Conservation (phyloP, 2,797 vertebrate genomes). For the Intellagama lesueurii region DNA sequence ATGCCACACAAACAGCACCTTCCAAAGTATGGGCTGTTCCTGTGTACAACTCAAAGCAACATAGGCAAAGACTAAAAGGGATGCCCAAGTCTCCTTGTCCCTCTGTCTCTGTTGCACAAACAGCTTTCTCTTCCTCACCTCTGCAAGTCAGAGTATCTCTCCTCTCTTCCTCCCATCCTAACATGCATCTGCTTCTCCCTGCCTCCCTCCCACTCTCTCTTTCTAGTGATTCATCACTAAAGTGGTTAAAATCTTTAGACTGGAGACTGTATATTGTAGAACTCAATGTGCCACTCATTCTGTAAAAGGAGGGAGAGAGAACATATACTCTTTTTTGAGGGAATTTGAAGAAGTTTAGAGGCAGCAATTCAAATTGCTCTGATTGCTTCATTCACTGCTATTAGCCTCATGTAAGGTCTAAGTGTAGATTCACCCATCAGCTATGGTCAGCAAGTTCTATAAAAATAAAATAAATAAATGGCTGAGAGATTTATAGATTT, state of each 20-base stretch:
- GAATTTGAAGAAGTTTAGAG: neutral
- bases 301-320: too few species aligned
- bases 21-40: neutral
- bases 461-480: neutral
- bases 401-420: neutral
- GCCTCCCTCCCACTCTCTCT: neutral
- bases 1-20: neutral
- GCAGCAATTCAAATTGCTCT: neutral
- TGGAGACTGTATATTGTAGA: too few species aligned
- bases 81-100: neutral
- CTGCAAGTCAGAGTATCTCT: too few species aligned
- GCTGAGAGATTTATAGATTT: slow-evolving; percentile 1
- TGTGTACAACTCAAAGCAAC: neutral
- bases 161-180: neutral
- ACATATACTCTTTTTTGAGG: neutral
- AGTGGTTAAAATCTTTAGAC: too few species aligned
- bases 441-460: neutral
- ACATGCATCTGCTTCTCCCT: neutral
- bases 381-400: too few species aligned
- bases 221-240: neutral
- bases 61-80: neutral
- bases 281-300: too few species aligned
- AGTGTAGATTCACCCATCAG: neutral
- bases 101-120: too few species aligned
- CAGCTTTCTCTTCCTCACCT: neutral